phyloP scores from a whole-genome alignment of 2,797 vertebrate species.

The Phyllotis vaccarum region DNA sequence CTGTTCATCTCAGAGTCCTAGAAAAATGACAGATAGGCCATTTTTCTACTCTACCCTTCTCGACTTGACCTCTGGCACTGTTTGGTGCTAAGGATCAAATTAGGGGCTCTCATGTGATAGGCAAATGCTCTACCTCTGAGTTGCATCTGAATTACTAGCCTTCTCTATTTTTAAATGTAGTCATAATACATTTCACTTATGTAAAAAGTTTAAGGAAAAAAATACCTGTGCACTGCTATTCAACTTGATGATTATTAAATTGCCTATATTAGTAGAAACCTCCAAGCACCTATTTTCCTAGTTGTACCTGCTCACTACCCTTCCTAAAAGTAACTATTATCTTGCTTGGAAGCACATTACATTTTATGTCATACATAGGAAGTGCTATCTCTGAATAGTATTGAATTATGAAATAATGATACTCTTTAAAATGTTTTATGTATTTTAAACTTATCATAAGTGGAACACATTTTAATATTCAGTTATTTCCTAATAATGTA shows the following conservation, averaged over 20 bases:
- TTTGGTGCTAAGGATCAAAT: background rate
- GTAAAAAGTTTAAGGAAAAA: slow-evolving; percentile 27
- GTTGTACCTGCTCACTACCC: background rate
- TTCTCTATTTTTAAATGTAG: slow-evolving; percentile 26
- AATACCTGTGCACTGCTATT: background rate
- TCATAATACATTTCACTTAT: background rate
- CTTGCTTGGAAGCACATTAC: background rate
- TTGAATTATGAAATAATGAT: background rate
- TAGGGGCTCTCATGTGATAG: background rate
- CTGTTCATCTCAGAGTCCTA: background rate
- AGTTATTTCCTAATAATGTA: background rate
- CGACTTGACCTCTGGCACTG: background rate
- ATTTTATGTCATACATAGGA: background rate
- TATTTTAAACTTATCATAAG: slow-evolving; percentile 34
- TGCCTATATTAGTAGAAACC: background rate
- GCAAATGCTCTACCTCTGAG: background rate
- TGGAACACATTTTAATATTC: background rate
- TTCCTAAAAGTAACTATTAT: background rate
- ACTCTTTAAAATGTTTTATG: background rate
- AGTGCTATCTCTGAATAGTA: slow-evolving; percentile 1
- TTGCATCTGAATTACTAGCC: background rate
- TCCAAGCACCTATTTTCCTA: background rate
- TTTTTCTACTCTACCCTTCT: background rate
- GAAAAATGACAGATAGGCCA: background rate
- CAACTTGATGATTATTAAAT: background rate